A percentile compares a stretch with the other conserved stretches of the same genome.
These are phyloP conservation scores for Anagrus nilaparvatae DNA, from an alignment of 1,140 invertebrate genomes.

Conservation along the genomic window DNA sequence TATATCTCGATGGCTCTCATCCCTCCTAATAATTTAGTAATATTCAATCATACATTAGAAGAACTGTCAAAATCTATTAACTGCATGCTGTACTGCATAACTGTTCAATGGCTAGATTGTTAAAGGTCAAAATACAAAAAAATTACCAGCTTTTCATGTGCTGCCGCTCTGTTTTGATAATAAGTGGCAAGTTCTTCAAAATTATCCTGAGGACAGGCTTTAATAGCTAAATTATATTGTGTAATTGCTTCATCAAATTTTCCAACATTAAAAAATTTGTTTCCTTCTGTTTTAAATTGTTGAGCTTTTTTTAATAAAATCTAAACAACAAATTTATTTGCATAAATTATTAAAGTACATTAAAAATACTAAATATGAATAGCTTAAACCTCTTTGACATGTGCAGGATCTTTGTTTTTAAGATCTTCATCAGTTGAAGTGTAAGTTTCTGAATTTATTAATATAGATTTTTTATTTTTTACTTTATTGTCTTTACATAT, in stretches of 20 bases:
- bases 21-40: too few species aligned
- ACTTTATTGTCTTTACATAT: neutral
- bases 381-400: neutral
- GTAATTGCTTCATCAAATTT: conserved; percentile 82
- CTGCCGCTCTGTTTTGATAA: conserved; percentile 92
- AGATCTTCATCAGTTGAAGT: neutral
- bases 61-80: too few species aligned
- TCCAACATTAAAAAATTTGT: conserved; percentile 73
- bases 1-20: too few species aligned
- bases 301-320: conserved; percentile 60
- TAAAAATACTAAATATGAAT: neutral
- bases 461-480: neutral
- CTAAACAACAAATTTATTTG: conserved; percentile 27
- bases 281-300: conserved; percentile 76
- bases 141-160: conserved; percentile 79
- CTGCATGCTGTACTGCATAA: too few species aligned
- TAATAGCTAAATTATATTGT: conserved; percentile 82
- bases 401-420: neutral
- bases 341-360: neutral
- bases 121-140: too few species aligned
- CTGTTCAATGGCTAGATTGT: too few species aligned
- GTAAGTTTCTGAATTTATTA: neutral
- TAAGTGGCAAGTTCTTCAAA: conserved; percentile 72
- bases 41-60: too few species aligned
- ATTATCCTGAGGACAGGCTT: conserved; percentile 66